A percentile compares a stretch with the other conserved stretches of the same genome.
These are phyloP conservation scores for Darevskia nairensis DNA, from an alignment of 2,797 vertebrate species.

Conservation along the genomic window DNA sequence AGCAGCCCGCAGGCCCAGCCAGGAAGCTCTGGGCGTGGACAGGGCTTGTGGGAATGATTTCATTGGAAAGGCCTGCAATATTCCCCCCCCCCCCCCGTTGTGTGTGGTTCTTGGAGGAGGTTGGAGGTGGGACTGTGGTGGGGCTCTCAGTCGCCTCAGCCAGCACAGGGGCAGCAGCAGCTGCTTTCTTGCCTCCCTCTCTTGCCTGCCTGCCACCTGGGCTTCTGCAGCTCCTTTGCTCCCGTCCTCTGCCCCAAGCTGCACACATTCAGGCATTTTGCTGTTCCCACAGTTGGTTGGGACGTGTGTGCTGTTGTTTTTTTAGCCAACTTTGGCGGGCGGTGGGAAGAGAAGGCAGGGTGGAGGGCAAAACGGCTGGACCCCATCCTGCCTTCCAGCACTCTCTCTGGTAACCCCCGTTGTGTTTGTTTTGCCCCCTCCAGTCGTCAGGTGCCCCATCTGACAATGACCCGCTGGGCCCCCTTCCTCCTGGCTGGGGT, in stretches of 20 bases:
- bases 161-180: conserved; percentile 52
- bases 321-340: not conserved
- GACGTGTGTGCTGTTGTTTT: not conserved
- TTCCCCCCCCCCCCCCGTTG: conserved; percentile 82
- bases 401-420: not conserved
- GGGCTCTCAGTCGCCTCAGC: conserved; percentile 73
- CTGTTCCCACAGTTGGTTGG: not conserved
- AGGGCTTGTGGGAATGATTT: conserved; percentile 93
- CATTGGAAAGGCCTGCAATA: conserved; percentile 92
- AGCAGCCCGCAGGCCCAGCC: conserved; percentile 73
- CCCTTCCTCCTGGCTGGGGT: conserved; percentile 97
- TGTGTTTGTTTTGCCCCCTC: conserved; percentile 74
- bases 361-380: not conserved
- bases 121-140: conserved; percentile 79
- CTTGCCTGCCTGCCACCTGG: not conserved
- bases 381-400: fast-evolving
- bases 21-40: conserved; percentile 90
- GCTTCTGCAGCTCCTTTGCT: conserved; percentile 8
- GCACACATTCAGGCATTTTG: not conserved
- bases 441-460: conserved; percentile 88
- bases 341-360: conserved; percentile 55
- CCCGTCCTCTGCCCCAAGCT: conserved; percentile 36
- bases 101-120: conserved; percentile 92
- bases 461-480: conserved; percentile 94
- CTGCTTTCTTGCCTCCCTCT: conserved; percentile 28